These are phyloP conservation scores for Camponotus pennsylvanicus DNA, from an alignment of 1,140 invertebrate genomes.

Conservation along the genomic window DNA sequence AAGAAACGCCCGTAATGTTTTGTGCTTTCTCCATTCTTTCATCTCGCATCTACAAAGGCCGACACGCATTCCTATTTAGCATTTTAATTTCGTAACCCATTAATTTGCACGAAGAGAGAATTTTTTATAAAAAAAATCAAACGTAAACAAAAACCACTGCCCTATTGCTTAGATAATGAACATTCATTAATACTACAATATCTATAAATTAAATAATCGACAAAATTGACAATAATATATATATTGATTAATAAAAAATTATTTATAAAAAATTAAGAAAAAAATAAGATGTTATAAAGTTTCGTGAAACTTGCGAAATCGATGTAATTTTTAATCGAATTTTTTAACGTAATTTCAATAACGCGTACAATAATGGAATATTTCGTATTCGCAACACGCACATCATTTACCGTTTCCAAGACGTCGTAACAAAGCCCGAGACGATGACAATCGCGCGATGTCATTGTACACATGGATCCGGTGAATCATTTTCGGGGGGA, in stretches of 20 bases:
- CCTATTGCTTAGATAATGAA: background rate
- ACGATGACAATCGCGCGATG: slow-evolving; percentile 68
- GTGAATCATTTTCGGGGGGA: slow-evolving; percentile 68
- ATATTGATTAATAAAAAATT: too few species aligned
- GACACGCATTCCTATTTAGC: slow-evolving; percentile 3
- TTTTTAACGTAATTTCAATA: slow-evolving; percentile 2
- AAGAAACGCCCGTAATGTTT: slow-evolving; percentile 15
- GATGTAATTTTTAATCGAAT: slow-evolving; percentile 10
- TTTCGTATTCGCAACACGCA: slow-evolving; percentile 68
- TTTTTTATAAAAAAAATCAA: background rate
- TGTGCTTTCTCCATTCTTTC: slow-evolving; percentile 50
- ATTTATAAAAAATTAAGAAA: background rate
- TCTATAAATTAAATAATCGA: background rate
- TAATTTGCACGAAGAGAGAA: background rate
- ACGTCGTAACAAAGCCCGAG: slow-evolving; percentile 47
- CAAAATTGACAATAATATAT: background rate
- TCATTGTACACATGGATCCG: slow-evolving; percentile 54
- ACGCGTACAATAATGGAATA: background rate
- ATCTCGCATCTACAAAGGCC: background rate
- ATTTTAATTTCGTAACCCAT: slow-evolving; percentile 4
- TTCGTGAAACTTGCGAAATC: background rate
- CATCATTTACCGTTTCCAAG: slow-evolving; percentile 68
- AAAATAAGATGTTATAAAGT: background rate
- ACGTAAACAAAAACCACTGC: background rate
- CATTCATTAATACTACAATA: background rate